Base-by-base conservation (phyloP, 2,797 vertebrate species). In the Okamejei kenojei region DNA sequence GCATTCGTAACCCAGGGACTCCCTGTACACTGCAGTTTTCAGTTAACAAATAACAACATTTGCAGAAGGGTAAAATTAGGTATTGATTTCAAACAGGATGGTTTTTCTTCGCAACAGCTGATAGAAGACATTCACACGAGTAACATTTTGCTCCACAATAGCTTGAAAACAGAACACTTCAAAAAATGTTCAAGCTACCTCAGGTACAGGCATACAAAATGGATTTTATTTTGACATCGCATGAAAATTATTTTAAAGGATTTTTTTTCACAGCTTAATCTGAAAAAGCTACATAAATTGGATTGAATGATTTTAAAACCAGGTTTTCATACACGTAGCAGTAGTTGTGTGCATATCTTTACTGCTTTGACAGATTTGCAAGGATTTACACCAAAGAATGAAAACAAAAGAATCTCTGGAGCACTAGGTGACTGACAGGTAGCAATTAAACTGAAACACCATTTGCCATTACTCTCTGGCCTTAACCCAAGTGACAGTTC, bases 401-500 rank as follows among this genome's bases (percentile, higher is more conserved):
- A 23, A 38, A 90, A 23, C 38, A 90, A 90, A 90, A 3, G 26
- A 19, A 9, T 17, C 65, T 21, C 32, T 32, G 38, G 32, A 90
- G 9, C n/a, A 10, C 90, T 32, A 17, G 73, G 35, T 15, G 26
- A 74, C 35, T 45, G 68, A 73, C 45, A n/a, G 21, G 35, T 76
- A 10, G 35, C 90, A 92, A 92, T 76, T 76, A 74, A 84, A 74
- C 26, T 74, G 17, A 73, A 21, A 54, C 38, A 45, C 35, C 2
- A 45, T 54, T 13, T 58, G 6, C 38, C 45, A 76, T 92, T 38
- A 29, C 19, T 13, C 38, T 17, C 23, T 17, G 29, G 23, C 21
- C 90, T 76, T 68, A 88, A 92, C 58, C 71, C 68, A 58, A 29
- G 71, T 74, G 68, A 15, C 32, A 92, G 68, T 92, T 92, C 73